These are phyloP conservation scores for Cololabis saira DNA, from an alignment of 2,113 vertebrate species.

Conservation along the genomic window DNA sequence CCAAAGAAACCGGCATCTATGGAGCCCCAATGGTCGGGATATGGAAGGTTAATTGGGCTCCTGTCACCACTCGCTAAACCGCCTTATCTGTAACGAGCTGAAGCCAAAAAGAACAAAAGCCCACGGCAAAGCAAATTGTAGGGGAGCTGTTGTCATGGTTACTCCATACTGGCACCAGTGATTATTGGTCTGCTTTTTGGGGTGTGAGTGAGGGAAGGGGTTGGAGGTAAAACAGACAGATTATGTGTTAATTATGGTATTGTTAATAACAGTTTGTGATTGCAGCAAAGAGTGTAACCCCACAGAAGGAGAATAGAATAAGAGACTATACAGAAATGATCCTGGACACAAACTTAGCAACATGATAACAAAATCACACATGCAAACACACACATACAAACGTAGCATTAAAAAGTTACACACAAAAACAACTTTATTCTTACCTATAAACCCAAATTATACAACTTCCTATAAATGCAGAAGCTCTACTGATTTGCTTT, in stretches of 20 bases:
- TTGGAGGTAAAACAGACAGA: slow-evolving; percentile 15
- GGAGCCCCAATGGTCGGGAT: slow-evolving; percentile 10
- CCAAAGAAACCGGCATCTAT: slow-evolving; percentile 23
- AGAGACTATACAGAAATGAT: background rate
- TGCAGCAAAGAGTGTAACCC: slow-evolving; percentile 31
- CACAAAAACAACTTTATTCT: too few species aligned
- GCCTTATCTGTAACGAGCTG: slow-evolving; percentile 32
- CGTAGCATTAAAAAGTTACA: too few species aligned
- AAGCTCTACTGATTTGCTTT: too few species aligned
- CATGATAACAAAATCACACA: too few species aligned
- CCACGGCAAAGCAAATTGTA: slow-evolving; percentile 58
- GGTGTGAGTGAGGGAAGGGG: slow-evolving; percentile 24
- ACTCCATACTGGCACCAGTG: slow-evolving; percentile 34
- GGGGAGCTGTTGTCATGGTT: slow-evolving; percentile 68
- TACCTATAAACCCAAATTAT: too few species aligned
- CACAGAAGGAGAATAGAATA: slow-evolving; percentile 22
- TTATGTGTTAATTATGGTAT: slow-evolving; percentile 67
- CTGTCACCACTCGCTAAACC: slow-evolving; percentile 33
- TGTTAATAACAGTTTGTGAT: slow-evolving; percentile 64
- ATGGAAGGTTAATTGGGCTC: slow-evolving; percentile 44
- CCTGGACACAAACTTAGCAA: too few species aligned
- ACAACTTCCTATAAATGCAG: too few species aligned
- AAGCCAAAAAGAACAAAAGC: slow-evolving; percentile 63
- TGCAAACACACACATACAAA: too few species aligned
- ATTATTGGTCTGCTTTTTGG: slow-evolving; percentile 48